phyloP scores from a whole-genome alignment of 2,888 invertebrate genomes.

The Scrobipalpa atriplicella region DNA sequence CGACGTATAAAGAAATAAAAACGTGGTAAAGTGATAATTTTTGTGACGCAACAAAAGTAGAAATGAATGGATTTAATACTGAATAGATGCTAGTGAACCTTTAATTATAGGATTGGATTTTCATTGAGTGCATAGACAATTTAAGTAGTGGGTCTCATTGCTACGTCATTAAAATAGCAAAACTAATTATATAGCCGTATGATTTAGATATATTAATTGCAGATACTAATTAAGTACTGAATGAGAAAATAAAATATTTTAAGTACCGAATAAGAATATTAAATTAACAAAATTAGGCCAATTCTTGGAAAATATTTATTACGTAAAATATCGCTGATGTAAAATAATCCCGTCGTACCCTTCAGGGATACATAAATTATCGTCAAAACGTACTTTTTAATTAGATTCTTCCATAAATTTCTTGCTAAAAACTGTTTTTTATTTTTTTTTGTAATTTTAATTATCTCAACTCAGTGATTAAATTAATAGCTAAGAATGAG shows the following conservation, averaged over 20 bases:
- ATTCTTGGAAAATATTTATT: neutral
- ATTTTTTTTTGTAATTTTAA: neutral
- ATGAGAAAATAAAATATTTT: no score
- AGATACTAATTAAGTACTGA: no score
- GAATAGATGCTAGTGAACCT: neutral
- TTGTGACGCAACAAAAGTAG: constrained; percentile 3
- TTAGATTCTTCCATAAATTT: constrained; percentile 7
- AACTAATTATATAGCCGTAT: no score
- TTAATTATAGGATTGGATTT: neutral
- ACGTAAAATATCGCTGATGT: neutral
- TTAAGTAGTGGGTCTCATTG: neutral
- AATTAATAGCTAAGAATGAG: neutral
- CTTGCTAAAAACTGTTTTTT: neutral
- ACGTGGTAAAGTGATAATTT: neutral
- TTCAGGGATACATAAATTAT: constrained; percentile 3
- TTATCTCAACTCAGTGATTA: neutral
- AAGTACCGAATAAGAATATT: no score
- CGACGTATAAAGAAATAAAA: neutral
- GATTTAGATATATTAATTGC: no score
- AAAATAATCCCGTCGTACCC: neutral
- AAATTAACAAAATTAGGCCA: no score
- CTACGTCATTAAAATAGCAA: neutral
- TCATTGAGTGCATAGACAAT: neutral
- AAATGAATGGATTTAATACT: neutral
- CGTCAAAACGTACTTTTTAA: neutral